Percentiles rank a stretch among this genome's conserved stretches.
Evolutionary conservation across 2,888 invertebrate genomes (phyloP).

Genomic region (Blastobasis lacticolella): DNA sequence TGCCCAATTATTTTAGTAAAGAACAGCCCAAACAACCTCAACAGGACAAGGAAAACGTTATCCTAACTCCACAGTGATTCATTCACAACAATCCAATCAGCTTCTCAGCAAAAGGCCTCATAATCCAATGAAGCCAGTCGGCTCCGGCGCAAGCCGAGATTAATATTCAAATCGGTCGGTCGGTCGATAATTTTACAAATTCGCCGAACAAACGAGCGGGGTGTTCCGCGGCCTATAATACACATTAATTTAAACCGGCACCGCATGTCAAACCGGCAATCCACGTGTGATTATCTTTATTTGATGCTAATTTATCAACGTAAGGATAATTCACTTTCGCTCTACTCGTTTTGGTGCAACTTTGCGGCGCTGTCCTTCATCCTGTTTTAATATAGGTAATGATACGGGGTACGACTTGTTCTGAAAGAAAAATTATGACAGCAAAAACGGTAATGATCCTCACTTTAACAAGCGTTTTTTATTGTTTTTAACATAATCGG

Average conservation of each 20-base stretch:
- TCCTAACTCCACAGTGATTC: background rate
- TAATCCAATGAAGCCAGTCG: constrained; percentile 9
- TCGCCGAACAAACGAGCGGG: constrained; percentile 56
- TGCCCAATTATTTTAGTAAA: too few relatives aligned
- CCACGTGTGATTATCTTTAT: constrained; percentile 65
- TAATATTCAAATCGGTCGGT: constrained; percentile 60
- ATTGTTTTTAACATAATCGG: too few relatives aligned
- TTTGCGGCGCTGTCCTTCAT: too few relatives aligned
- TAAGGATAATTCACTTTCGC: constrained; percentile 32
- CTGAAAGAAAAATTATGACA: too few relatives aligned
- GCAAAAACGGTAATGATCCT: too few relatives aligned
- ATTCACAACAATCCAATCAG: constrained; percentile 5
- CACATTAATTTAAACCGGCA: constrained; percentile 62
- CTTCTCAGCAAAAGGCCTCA: constrained; percentile 1
- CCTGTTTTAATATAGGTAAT: too few relatives aligned
- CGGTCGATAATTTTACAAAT: constrained; percentile 67
- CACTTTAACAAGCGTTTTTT: too few relatives aligned
- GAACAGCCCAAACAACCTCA: too few relatives aligned
- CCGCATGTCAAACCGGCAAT: constrained; percentile 67
- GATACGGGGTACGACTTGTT: too few relatives aligned
- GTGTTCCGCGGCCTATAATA: constrained; percentile 60
- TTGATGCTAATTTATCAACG: constrained; percentile 61
- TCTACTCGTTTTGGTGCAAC: constrained; percentile 6
- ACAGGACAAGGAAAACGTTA: too few relatives aligned
- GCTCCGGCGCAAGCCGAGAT: constrained; percentile 40